phyloP scores from a whole-genome alignment of 2,113 vertebrate genomes.

The Alectura lathami region DNA sequence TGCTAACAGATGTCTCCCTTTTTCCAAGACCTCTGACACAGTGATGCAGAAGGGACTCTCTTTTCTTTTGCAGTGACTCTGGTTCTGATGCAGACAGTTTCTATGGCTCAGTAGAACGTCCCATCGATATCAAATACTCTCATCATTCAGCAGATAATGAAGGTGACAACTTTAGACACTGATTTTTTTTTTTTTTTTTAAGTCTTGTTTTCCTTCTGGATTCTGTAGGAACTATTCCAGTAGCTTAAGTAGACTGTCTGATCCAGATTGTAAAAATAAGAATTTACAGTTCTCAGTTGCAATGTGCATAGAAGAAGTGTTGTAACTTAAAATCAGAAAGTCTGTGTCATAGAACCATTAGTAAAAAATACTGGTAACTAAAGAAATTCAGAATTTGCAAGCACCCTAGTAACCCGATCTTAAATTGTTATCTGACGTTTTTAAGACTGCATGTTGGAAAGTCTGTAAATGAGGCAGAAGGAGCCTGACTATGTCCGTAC shows the following conservation, averaged over 20 bases:
- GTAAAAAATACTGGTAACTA: neutral
- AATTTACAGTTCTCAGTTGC: too few relatives aligned
- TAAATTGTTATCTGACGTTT: neutral
- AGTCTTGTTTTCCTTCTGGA: neutral
- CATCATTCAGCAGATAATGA: constrained; percentile 78
- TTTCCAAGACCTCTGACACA: neutral
- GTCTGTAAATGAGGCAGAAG: neutral
- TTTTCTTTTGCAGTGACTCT: constrained; percentile 79
- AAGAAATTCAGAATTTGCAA: neutral
- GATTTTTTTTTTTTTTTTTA: neutral
- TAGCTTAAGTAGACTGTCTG: neutral
- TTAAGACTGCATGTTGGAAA: neutral
- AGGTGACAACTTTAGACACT: constrained; percentile 72
- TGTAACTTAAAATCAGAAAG: neutral
- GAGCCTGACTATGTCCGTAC: neutral
- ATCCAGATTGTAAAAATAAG: neutral
- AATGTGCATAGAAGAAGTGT: neutral
- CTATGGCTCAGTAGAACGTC: constrained; percentile 89
- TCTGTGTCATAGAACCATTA: neutral
- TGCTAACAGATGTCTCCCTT: neutral
- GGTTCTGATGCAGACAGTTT: constrained; percentile 91
- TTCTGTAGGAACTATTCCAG: neutral
- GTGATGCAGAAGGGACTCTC: neutral
- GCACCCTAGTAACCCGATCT: neutral
- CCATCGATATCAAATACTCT: constrained; percentile 84